Conservation (phyloP, 2,113 vertebrate genomes). For the Herpetotheres cachinnans region DNA sequence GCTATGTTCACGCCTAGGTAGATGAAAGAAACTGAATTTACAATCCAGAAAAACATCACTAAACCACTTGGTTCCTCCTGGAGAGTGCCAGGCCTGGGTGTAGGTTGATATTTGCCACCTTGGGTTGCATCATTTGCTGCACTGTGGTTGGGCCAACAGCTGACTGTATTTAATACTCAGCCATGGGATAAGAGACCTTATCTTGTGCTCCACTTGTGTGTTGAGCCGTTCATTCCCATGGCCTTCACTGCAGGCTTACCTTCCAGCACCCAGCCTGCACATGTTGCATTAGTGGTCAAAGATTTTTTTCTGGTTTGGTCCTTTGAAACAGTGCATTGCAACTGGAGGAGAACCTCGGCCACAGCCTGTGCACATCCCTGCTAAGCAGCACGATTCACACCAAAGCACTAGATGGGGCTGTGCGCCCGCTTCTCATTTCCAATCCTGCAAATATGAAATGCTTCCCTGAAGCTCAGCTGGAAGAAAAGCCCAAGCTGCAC, state of each 20-base stretch:
- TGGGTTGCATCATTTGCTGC: background rate
- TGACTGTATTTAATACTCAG: background rate
- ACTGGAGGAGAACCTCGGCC: rapidly evolving
- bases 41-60: background rate
- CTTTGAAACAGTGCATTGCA: rapidly evolving
- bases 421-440: background rate
- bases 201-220: background rate
- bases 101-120: background rate
- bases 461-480: background rate
- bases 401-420: slow-evolving; percentile 43
- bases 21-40: background rate
- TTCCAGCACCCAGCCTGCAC: background rate
- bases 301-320: rapidly evolving
- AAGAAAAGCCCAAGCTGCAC: rapidly evolving
- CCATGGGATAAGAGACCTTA: background rate
- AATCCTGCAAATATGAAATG: rapidly evolving
- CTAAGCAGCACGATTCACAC: background rate
- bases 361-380: rapidly evolving
- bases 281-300: rapidly evolving
- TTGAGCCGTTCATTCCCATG: background rate
- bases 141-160: background rate
- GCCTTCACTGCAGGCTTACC: background rate
- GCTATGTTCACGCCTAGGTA: rapidly evolving
- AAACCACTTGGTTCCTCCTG: background rate
- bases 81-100: background rate